Base-by-base conservation (phyloP, 2,113 vertebrate genomes). In the Equus przewalskii region DNA sequence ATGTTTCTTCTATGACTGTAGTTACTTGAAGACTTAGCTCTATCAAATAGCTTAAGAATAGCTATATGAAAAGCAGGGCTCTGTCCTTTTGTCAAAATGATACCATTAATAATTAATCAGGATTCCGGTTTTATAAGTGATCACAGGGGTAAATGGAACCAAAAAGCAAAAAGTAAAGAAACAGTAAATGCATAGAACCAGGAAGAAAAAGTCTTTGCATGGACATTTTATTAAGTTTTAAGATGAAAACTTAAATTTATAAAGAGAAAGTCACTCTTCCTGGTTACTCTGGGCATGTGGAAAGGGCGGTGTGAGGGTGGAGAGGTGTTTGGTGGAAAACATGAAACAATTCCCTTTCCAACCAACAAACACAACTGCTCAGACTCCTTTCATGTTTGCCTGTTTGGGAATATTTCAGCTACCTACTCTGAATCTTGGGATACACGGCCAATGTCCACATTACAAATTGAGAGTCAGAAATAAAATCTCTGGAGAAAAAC, bases 401-500 rank as follows among this genome's bases (percentile, higher is more conserved):
- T 98, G 41, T 80, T 95, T 96, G 33, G 36, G 83, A 96, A 70
- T 96, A 96, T 80, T 94, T 95, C 56, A 97, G 44, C 89, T 91
- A 80, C 96, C 78, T 49, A 86, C 69, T 93, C 60, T 80, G 70
- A 96, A 85, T 88, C 72, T 94, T 58, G 33, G 75, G 30, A 73
- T 69, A 96, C 28, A 14, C 64, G 89, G 90, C 96, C 96, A 98
- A 96, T 82, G 46, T 98, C 92, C 95, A 98, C 97, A 98, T 67
- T 95, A 81, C 46, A 98, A 96, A 97, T 16, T 96, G 80, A 91
- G 56, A 95, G 92, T 93, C 88, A 96, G 81, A 96, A 98, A 97
- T 96, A 98, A 96, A 97, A 95, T 90, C 28, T 84, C 95, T 67
- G 62, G 85, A 94, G 96, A 95, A 97, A 97, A 98, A 96, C 91